Percentiles rank a stretch among this genome's conserved stretches.
Evolutionary conservation across 2,113 vertebrate species (phyloP).

Genomic region (Caretta caretta): DNA sequence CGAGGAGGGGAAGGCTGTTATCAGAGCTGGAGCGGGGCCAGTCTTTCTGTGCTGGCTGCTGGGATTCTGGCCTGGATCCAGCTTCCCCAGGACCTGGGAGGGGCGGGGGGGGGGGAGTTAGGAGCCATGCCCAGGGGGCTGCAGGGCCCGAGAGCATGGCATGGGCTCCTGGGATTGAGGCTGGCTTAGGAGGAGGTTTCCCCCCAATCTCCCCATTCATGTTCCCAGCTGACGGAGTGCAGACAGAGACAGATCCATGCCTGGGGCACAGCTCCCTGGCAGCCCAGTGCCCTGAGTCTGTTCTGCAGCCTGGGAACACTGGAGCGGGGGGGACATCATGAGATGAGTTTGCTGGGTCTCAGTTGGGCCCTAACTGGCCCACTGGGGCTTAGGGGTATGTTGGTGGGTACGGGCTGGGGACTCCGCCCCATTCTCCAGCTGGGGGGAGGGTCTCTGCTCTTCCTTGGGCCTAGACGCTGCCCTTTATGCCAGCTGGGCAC

Average conservation of each 20-base stretch:
- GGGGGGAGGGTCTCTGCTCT: not conserved
- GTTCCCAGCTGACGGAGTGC: not conserved
- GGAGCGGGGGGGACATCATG: not conserved
- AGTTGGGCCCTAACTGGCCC: not conserved
- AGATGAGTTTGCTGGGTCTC: not conserved
- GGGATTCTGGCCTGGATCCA: not conserved
- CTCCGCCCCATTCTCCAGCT: no score
- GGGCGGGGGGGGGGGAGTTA: not conserved
- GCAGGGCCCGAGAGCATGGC: not conserved
- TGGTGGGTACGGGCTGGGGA: not conserved
- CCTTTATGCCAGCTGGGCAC: not conserved
- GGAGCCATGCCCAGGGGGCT: not conserved
- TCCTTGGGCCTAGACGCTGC: not conserved
- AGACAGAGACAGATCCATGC: not conserved
- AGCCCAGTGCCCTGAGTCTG: not conserved
- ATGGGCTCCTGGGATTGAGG: not conserved
- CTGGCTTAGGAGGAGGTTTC: not conserved
- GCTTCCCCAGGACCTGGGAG: not conserved
- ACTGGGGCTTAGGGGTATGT: not conserved
- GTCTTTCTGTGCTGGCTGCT: no score
- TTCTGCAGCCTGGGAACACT: not conserved
- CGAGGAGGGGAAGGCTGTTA: not conserved
- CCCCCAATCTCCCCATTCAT: not conserved
- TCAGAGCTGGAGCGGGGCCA: not conserved
- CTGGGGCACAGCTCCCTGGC: not conserved